Base-by-base conservation (phyloP, 1,140 invertebrate species). In the Neodiprion pinetum region DNA sequence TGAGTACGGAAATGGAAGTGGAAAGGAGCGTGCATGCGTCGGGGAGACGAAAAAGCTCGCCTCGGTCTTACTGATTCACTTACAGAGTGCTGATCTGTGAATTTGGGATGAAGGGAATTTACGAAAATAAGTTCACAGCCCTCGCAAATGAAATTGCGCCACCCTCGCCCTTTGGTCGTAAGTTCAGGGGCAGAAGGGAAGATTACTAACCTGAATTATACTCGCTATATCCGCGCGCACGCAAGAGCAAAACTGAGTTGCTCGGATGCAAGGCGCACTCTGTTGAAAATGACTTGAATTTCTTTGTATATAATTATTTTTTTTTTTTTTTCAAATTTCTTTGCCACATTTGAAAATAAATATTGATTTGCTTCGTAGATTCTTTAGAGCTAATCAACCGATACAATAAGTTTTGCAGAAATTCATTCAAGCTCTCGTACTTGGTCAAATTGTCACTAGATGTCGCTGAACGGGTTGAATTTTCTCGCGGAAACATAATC, bases 121-220 rank as follows among this genome's bases (percentile, higher is more conserved):
- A 4, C 66, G 66, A 67, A 79, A 79, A 79, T 76, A 80, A 78
- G 78, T 79, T 79, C 77, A 76, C 75, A 80, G 75, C 76, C 67
- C 78, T 77, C 75, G 76, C 70, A 81, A 81, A 81, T 80, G 73
- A 72, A 77, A 81, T 81, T 81, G 77, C 75, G 76, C 76, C 72
- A 75, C 77, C 77, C 77, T 78, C 72, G 75, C 80, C 76, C 80
- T 76, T 72, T 72, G 70, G 70, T 61, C 67, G 70, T 65, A 66
- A 40, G 28, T 40, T 40, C 28, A 40, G 28, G 28, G 28, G 28
- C 28, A 40, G 28, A 40, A 40, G 28, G 28, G 28, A 40, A 40
- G 28, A 40, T 40, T 40, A 40, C 28, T 40, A 40, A 40, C 28
- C 28, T 40, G 28, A 40, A 40, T 40, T 40, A 40, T 40, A 40